These are phyloP conservation scores for Hyposoter didymator DNA, from an alignment of 2,888 invertebrate genomes.

Conservation along the genomic window DNA sequence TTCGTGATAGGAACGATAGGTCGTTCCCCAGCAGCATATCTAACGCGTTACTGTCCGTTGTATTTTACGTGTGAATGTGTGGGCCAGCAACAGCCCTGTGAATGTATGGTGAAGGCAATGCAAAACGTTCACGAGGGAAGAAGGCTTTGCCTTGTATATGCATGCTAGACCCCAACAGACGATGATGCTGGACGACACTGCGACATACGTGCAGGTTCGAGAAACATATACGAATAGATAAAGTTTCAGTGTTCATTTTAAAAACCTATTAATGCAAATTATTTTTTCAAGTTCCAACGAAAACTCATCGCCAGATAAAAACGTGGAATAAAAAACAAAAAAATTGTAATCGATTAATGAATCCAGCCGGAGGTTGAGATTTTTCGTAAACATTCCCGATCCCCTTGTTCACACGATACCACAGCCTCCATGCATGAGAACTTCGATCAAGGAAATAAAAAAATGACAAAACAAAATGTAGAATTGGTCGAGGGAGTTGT, in stretches of 20 bases:
- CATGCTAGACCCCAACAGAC: constrained; percentile 31
- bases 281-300: background rate
- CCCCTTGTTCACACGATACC: no score
- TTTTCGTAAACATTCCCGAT: background rate
- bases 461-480: background rate
- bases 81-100: constrained; percentile 31
- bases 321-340: background rate
- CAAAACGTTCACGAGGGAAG: constrained; percentile 74
- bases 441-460: background rate
- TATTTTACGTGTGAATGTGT: constrained; percentile 41
- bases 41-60: constrained; percentile 42
- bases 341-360: background rate
- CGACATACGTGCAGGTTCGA: background rate
- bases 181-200: constrained; percentile 15
- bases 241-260: background rate
- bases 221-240: constrained; percentile 25
- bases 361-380: background rate
- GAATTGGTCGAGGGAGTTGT: background rate
- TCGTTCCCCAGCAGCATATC: constrained; percentile 51
- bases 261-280: background rate
- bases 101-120: constrained; percentile 61
- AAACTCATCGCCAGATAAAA: background rate
- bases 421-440: no score
- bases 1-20: constrained; percentile 38
- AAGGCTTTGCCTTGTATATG: constrained; percentile 56